Evolutionary conservation across 2,888 invertebrate species (phyloP), one percentile per base, ranked within the genome.

Genomic region (Athalia circularis): DNA sequence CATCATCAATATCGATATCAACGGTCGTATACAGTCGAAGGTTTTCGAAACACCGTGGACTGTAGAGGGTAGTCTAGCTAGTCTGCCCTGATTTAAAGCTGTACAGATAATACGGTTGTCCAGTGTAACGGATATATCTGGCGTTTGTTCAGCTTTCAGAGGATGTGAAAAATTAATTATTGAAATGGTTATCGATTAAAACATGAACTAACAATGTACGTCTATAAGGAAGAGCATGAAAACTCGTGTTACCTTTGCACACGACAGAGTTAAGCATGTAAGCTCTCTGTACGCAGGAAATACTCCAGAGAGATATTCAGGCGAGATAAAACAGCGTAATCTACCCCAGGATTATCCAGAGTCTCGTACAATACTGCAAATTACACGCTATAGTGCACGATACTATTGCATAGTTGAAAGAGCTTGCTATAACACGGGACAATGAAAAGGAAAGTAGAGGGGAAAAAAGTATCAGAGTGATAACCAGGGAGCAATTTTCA

Each of bases 331-430:
- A 72, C 5, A 72, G 72, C 57, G 47, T 47, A 59, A 72, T 72
- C 45, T n/a, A 72, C 59, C 29, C 43, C 47, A 47, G 13, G 72
- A 72, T 72, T 72, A 59, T 72, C 59, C 47, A 9, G 72, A 72
- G 72, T 47, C 72, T 57, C 15, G 72, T 72, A 47, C 47, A 59
- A 72, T 72, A 72, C 57, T 59, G 72, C 47, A 59, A 72, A 72
- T 72, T 72, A 72, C 72, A 72, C 45, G 72, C 72, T 47, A 57
- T 29, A 29, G 29, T 29, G 29, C 29, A 29, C 29, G 29, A 29
- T 29, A 2, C 29, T 29, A 29, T 29, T 4, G 54, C 47, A 47
- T 47, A 13, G 59, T 45, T 45, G 59, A 45, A 59, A 13, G 6
- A 64, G 64, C 3, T 43, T n/a, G 13, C 52, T 5, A 45, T 43